Evolutionary conservation across 2,888 invertebrate genomes (phyloP), one percentile per base, ranked within the genome.

Genomic region (Harmothoe impar): DNA sequence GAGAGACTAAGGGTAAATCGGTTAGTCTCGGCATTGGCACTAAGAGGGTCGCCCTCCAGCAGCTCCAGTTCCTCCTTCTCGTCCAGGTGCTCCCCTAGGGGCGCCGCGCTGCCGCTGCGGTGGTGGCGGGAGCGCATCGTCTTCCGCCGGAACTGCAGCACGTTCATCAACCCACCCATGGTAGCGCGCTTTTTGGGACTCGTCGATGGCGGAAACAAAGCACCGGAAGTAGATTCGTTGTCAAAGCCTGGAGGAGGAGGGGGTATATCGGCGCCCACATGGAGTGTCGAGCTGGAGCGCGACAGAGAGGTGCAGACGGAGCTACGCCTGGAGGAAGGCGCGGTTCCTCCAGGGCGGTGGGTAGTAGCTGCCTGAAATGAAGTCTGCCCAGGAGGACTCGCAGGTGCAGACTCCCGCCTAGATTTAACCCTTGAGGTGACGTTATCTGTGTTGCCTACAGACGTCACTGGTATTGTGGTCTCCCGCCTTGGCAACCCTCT

Each of bases 11-110:
- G 51, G 84, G 84, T 25, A 25, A 84, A 84, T 31, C 84, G 84
- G 43, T 23, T n/a, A 3, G 43, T 23, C 25, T 23, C 51, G 12
- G 84, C 84, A 10, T 17, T 23, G 84, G 43, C 51, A 10, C 25
- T 35, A 1, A 51, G 51, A 3, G 84, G 84, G 20, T 84, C 84
- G 23, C 35, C 84, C 43, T 84, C 84, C 43, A 84, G 23, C 5
- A 84, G 25, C 51, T 84, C 84, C 84, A 84, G 84, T 35, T 84
- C 84, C 43, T 84, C 84, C 51, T 84, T 84, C 43, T 84, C 84
- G 29, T 84, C 84, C 10, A 84, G 7, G 31, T 15, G 25, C 29
- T 72, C 72, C 15, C 29, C 29, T 25, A 25, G 29, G 3, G 72
- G 29, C 25, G 29, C 7, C 29, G 25, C n/a, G 7, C 5, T 15